Evolutionary conservation across 2,888 invertebrate genomes (phyloP), one percentile per base, ranked within the genome.

Genomic region (Micoletzkya japonica): DNA sequence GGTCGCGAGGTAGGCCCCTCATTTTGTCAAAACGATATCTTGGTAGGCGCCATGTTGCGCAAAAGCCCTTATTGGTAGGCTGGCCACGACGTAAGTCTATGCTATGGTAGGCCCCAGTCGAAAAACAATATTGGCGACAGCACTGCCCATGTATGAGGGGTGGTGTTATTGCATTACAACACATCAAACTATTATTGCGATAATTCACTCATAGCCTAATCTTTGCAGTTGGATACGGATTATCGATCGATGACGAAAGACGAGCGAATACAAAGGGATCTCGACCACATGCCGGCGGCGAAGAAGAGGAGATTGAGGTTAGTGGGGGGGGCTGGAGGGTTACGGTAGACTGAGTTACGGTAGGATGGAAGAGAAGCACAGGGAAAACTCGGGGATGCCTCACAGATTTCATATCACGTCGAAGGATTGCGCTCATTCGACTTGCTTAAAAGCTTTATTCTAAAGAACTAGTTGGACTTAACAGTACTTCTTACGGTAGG

Each of bases 181-280:
- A 14, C 44, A n/a, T n/a, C n/a, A n/a, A n/a, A n/a, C n/a, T n/a
- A n/a, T 44, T 10, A 44, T 44, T 44, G 20, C 32, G 20, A 26
- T 70, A 50, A 26, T 44, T 1, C 50, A n/a, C n/a, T n/a, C n/a
- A n/a, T n/a, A n/a, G n/a, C n/a, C n/a, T n/a, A n/a, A n/a, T n/a
- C n/a, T n/a, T 76, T 98, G 87, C 95, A 96, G 89, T 89, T 97
- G 72, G 93, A 93, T 32, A 91, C 93, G 17, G 93, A 95, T 87
- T 94, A 93, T 85, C 93, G 92, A 63, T 79, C 93, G 2, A 90
- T 98, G 89, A 90, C 92, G 6, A 92, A 92, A 86, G 95, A 97
- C 87, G 97, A 98, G 87, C 90, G 97, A 52, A 90, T 94, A 87
- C 93, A 94, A 86, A 89, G 96, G 78, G 95, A 95, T 88, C 89